These are phyloP conservation scores for Hippocampus guttulatus DNA, from an alignment of 2,113 vertebrate genomes.

Conservation along the genomic window DNA sequence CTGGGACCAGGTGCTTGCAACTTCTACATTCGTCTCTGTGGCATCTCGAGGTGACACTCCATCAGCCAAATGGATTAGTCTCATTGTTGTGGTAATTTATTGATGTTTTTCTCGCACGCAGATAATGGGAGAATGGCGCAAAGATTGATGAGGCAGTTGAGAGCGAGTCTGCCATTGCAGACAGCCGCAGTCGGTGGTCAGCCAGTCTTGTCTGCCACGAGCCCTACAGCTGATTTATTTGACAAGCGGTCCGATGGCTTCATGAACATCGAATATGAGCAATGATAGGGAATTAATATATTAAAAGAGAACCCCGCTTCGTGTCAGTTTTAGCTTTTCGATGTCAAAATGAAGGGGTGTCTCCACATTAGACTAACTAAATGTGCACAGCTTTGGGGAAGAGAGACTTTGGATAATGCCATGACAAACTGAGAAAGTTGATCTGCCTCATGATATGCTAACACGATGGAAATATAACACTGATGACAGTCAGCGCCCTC, in stretches of 20 bases:
- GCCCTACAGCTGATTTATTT: slow-evolving; percentile 30
- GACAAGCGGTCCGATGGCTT: slow-evolving; percentile 24
- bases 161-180: slow-evolving; percentile 31
- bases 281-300: slow-evolving; percentile 32
- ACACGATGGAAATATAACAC: slow-evolving; percentile 13
- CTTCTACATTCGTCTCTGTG: slow-evolving; percentile 55
- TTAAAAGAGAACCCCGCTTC: slow-evolving; percentile 28
- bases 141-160: slow-evolving; percentile 62
- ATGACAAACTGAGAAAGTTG: slow-evolving; percentile 17
- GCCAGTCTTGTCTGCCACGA: slow-evolving; percentile 6
- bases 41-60: slow-evolving; percentile 71
- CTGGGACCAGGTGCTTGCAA: slow-evolving; percentile 53
- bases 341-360: slow-evolving; percentile 26
- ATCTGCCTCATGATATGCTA: slow-evolving; percentile 19
- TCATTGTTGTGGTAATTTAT: slow-evolving; percentile 73
- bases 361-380: slow-evolving; percentile 15
- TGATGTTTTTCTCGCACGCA: slow-evolving; percentile 65
- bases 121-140: slow-evolving; percentile 61
- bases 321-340: slow-evolving; percentile 27
- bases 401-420: slow-evolving; percentile 39
- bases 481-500: slow-evolving; percentile 1
- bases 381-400: slow-evolving; percentile 31
- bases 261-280: slow-evolving; percentile 21
- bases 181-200: slow-evolving; percentile 35
- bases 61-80: slow-evolving; percentile 71